These are phyloP conservation scores for Sphinx pinastri DNA, from an alignment of 2,888 invertebrate species.

Conservation along the genomic window DNA sequence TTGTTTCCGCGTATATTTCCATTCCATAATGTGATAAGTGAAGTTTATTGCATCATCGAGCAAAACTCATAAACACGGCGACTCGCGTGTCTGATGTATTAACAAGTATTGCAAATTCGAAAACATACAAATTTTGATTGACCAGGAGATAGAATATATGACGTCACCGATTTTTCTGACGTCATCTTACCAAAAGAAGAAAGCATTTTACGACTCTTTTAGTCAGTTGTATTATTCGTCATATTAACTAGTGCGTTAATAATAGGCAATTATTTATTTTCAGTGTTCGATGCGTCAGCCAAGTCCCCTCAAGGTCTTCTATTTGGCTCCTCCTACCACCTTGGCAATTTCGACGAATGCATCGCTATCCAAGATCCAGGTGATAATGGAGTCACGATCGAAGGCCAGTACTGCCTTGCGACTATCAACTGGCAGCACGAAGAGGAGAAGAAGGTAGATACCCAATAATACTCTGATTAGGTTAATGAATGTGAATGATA, in stretches of 20 bases:
- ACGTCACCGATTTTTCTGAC: background rate
- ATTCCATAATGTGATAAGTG: too few relatives aligned
- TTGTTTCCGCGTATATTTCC: too few relatives aligned
- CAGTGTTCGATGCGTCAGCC: slow-evolving; percentile 90
- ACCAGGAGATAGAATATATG: too few relatives aligned
- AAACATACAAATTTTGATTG: too few relatives aligned
- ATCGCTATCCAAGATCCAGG: slow-evolving; percentile 72
- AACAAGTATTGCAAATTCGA: too few relatives aligned
- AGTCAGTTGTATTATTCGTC: background rate
- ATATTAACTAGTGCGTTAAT: background rate
- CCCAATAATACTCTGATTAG: too few relatives aligned
- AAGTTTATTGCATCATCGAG: too few relatives aligned
- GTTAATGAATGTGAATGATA: too few relatives aligned
- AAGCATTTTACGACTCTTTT: background rate
- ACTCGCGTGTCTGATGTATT: too few relatives aligned
- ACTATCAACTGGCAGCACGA: slow-evolving; percentile 74
- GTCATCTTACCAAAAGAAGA: background rate
- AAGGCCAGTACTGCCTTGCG: slow-evolving; percentile 87
- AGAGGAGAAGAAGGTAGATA: slow-evolving; percentile 36
- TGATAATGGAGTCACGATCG: slow-evolving; percentile 63
- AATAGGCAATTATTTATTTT: slow-evolving; percentile 41
- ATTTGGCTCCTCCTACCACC: slow-evolving; percentile 87
- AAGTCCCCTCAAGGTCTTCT: slow-evolving; percentile 88
- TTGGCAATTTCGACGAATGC: slow-evolving; percentile 91
- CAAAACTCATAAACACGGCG: too few relatives aligned